Evolutionary conservation across 2,113 vertebrate genomes (phyloP).

Genomic region (Callochromis pleurospilus): DNA sequence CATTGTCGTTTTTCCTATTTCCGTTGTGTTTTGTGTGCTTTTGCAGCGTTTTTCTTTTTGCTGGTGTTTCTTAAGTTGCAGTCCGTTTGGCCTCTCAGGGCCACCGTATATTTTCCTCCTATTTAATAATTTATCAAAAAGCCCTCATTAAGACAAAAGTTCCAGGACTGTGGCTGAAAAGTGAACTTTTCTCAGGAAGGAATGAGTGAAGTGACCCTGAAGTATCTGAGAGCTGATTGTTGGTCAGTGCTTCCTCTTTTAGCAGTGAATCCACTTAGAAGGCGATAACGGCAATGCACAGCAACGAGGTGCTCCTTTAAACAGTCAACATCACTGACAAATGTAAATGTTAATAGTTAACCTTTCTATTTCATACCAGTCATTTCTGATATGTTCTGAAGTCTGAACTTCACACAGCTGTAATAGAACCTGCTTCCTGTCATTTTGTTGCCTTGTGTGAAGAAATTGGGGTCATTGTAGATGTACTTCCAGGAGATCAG

Average conservation of each 20-base stretch:
- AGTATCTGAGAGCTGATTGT: not conserved
- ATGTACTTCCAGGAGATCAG: not conserved
- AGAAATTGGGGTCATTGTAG: not conserved
- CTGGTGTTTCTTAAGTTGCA: not conserved
- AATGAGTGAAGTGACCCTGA: not conserved
- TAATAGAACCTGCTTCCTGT: not conserved
- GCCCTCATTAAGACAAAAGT: not conserved
- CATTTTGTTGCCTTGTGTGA: not conserved
- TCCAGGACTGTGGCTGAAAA: accelerated
- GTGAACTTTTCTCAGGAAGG: not conserved
- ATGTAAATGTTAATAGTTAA: not conserved
- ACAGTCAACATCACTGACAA: not conserved
- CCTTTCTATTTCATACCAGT: not conserved
- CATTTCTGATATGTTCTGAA: not conserved
- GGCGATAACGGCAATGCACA: not conserved
- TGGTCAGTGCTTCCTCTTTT: not conserved
- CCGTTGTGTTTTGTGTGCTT: not conserved
- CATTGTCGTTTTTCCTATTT: accelerated
- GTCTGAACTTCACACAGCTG: not conserved
- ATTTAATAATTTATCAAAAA: not conserved
- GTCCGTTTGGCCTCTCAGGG: not conserved
- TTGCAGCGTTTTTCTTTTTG: not conserved
- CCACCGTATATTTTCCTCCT: not conserved
- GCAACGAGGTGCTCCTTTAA: not conserved
- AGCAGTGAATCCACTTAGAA: not conserved